Evolutionary conservation across 1,140 invertebrate species (phyloP), one percentile per base, ranked within the genome.

Genomic region (Drosophila ficusphila): DNA sequence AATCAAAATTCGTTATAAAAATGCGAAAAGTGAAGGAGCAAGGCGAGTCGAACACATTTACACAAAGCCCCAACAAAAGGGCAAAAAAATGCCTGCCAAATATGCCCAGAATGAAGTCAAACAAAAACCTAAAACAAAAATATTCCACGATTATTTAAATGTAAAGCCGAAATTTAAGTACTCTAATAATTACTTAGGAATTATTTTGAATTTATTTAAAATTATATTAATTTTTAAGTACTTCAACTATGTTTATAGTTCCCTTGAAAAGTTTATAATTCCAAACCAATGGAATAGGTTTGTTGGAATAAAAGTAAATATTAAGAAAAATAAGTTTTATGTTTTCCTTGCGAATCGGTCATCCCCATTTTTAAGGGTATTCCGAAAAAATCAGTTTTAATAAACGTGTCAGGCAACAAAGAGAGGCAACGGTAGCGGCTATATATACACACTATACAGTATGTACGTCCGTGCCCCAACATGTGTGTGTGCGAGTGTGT

Each of bases 341-440:
- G n/a, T n/a, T n/a, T n/a, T 23, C 5, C 1, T 23, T 4, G 2
- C 9, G 0, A 25, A 19, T 62, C 19, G n/a, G 12, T 12, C 27
- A 29, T 34, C n/a, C 18, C 61, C 18, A 9, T 9, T 4, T n/a
- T 11, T 0, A 27, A 25, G 65, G 23, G 39, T 68, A 68, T 68
- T 57, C 4, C 6, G 58, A 60, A 67, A 54, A 86, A 86, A 86
- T 88, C 81, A 81, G 82, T 88, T 81, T 86, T 85, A 88, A 86
- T 86, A 86, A 88, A 81, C 76, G 82, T 86, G 81, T 76, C 81
- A 76, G 68, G 76, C 81, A 88, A 86, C 82, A 86, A 76, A 85
- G 52, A 68, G 27, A 51, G 60, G 60, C 73, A 86, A 85, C 79
- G 81, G 79, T 83, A 85, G 81, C 79, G 48, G 79, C 67, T 85